Percentiles rank a stretch among this genome's conserved stretches.
phyloP scores from a whole-genome alignment of 2,888 invertebrate genomes.

The Xanthia togata region DNA sequence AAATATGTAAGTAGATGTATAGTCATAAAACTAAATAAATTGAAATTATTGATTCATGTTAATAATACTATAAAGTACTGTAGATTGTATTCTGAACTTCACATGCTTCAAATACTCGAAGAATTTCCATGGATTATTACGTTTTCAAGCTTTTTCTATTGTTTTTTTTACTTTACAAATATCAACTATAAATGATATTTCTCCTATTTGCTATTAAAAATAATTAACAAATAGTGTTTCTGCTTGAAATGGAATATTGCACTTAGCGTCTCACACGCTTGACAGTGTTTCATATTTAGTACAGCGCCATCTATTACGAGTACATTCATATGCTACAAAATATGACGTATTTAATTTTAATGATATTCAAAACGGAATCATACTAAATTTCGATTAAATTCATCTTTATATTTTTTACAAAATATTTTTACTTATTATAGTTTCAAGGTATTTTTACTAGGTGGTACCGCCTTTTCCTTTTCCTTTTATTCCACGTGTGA shows the following conservation, averaged over 20 bases:
- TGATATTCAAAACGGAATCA: not conserved
- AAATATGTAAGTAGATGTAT: not conserved
- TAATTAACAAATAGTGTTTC: not conserved
- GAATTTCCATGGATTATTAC: not conserved
- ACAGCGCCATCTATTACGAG: slow-evolving; percentile 18
- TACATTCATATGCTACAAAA: not conserved
- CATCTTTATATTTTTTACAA: not conserved
- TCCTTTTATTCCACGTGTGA: not conserved
- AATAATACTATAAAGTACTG: not conserved
- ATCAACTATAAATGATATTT: not conserved
- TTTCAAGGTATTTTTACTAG: not conserved
- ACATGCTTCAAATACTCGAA: not conserved
- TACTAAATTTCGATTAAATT: not conserved
- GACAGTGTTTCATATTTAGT: not conserved
- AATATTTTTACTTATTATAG: not conserved
- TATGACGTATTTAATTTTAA: not conserved
- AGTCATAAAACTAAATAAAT: not conserved
- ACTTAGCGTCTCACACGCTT: not conserved
- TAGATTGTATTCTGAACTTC: not conserved
- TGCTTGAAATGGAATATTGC: slow-evolving; percentile 1
- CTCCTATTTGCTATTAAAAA: not conserved
- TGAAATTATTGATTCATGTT: not conserved
- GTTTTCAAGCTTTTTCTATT: not conserved
- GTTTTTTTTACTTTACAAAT: not conserved
- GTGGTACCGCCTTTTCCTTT: not conserved